phyloP scores from a whole-genome alignment of 2,113 vertebrate genomes.

The Sterrhoptilus dennistouni region DNA sequence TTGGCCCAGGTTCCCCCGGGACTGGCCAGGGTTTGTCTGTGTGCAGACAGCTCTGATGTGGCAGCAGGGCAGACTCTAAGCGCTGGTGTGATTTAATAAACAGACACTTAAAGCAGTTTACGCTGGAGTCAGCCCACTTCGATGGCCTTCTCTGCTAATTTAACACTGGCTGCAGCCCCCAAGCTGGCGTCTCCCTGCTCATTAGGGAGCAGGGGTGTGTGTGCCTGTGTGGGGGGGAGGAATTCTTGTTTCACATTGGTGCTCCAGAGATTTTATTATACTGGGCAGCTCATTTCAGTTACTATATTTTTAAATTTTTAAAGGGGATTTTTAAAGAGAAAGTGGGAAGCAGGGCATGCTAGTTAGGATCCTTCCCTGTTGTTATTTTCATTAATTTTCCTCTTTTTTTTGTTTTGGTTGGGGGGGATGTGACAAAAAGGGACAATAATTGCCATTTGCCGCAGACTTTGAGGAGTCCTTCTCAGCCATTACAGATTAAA shows the following conservation, averaged over 20 bases:
- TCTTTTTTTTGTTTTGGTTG: slow-evolving; percentile 38
- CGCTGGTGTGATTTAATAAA: slow-evolving; percentile 73
- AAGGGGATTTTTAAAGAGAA: slow-evolving; percentile 31
- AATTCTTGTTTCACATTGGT: slow-evolving; percentile 35
- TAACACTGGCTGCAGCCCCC: slow-evolving; percentile 70
- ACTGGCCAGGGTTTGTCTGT: slow-evolving; percentile 60
- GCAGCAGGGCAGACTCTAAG: slow-evolving; percentile 70
- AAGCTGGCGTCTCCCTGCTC: slow-evolving; percentile 72
- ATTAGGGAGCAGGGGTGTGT: slow-evolving; percentile 60
- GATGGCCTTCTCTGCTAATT: slow-evolving; percentile 72
- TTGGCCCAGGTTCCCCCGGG: slow-evolving; percentile 39
- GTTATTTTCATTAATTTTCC: slow-evolving; percentile 63
- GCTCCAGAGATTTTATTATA: slow-evolving; percentile 64
- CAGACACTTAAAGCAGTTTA: slow-evolving; percentile 76
- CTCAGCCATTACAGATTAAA: slow-evolving; percentile 65
- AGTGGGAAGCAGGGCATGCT: not conserved
- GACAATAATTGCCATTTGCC: slow-evolving; percentile 70
- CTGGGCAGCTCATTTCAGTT: slow-evolving; percentile 62
- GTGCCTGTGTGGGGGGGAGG: not conserved
- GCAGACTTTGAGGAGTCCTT: slow-evolving; percentile 62
- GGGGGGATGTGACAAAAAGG: slow-evolving; percentile 57
- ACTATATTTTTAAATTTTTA: too few species aligned
- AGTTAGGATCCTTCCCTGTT: slow-evolving; percentile 43
- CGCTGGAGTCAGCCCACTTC: slow-evolving; percentile 70
- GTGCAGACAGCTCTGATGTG: slow-evolving; percentile 71